Conservation (phyloP, 2,113 vertebrate species). For the Pseudopodoces humilis region DNA sequence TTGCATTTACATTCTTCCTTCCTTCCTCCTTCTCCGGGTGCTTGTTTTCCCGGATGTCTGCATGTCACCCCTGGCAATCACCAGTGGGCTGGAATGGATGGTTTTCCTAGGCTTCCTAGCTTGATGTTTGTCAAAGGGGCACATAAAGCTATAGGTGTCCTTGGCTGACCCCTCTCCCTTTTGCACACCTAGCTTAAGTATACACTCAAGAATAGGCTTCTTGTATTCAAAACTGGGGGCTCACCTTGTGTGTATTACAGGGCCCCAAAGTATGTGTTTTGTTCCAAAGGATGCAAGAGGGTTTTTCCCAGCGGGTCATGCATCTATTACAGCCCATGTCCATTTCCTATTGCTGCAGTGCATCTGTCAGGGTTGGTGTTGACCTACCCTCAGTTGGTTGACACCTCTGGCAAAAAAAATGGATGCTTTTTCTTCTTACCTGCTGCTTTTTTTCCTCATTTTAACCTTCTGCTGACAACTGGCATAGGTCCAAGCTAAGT, state of each 20-base stretch:
- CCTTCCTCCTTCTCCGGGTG: background rate
- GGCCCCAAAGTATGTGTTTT: background rate
- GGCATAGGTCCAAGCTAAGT: background rate
- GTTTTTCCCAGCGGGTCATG: background rate
- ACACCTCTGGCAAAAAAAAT: background rate
- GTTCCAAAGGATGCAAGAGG: background rate
- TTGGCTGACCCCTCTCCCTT: background rate
- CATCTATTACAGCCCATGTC: background rate
- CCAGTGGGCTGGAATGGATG: background rate
- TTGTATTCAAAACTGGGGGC: background rate
- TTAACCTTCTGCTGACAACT: background rate
- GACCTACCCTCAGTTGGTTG: background rate
- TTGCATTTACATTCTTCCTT: slow-evolving; percentile 26
- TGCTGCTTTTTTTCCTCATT: background rate
- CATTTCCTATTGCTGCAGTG: background rate
- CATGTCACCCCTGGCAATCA: background rate
- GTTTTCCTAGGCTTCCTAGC: background rate
- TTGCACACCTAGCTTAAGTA: background rate
- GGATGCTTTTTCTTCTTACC: too few relatives aligned
- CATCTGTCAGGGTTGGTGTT: background rate
- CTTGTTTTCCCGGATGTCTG: background rate
- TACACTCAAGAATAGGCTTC: background rate
- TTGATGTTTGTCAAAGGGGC: background rate
- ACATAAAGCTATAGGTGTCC: background rate
- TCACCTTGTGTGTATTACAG: background rate